Evolutionary conservation across 2,888 invertebrate genomes (phyloP), one percentile per base, ranked within the genome.

Genomic region (Seira ritae): DNA sequence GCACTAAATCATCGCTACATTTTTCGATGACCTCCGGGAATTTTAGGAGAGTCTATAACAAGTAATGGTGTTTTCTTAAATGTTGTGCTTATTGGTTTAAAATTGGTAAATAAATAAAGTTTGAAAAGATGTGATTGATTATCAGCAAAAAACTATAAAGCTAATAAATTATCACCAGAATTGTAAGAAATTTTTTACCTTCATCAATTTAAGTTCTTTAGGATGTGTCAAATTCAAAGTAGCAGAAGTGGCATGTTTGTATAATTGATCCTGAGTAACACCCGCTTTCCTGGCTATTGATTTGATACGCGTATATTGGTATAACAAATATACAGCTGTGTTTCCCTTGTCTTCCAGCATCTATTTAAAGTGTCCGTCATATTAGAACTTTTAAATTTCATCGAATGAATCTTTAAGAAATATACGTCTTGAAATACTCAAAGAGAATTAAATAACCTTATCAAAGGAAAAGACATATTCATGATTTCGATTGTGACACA

Each of bases 321-420:
- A 99, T 6, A 99, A 91, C 73, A 99, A 92, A 90, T 99, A 99
- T 0, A 98, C 98, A 0, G 99, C 99, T 0, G 99, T 99, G 91
- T 99, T 99, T 10, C 99, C 99, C 90, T 96, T 96, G 91, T 99
- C 99, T 90, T 99, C 98, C 86, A 99, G 92, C 99, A 99, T 99
- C 93, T 93, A 89, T 79, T 87, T 87, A 24, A 75, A 31, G 75
- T 87, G 46, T 15, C 46, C 77, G 20, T 60, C 55, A 86, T 31
- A n/a, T n/a, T n/a, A 55, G 69, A n/a, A 37, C 19, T 22, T 6
- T 69, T 0, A 68, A 42, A 66, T 46, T 71, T 71, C 37, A 6
- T 74, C 20, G 19, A 74, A 62, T 24, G 0, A n/a, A n/a, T n/a
- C n/a, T n/a, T 50, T 22, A 20, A 81, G 1, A 42, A 8, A 15